Percentiles rank a stretch among this genome's conserved stretches.
These are phyloP conservation scores for Agonum fuliginosum DNA, from an alignment of 2,888 invertebrate genomes.

Conservation along the genomic window DNA sequence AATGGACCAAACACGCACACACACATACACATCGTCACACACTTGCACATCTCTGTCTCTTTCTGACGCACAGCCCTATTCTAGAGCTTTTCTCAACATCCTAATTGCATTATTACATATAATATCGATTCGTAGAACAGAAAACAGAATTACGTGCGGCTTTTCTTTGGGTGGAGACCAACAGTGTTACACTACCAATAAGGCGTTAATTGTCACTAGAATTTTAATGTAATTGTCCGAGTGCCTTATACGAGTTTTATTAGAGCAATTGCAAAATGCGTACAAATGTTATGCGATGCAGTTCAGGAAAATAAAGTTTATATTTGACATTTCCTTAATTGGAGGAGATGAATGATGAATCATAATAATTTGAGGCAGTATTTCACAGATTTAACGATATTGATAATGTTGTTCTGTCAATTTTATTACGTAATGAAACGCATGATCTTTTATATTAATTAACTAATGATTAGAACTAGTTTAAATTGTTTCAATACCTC, in stretches of 20 bases:
- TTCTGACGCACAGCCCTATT: background rate
- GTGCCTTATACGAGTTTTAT: background rate
- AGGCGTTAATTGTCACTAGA: background rate
- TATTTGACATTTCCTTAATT: background rate
- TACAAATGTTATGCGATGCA: background rate
- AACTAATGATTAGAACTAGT: too few relatives aligned
- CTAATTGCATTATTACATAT: conserved; percentile 12
- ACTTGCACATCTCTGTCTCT: too few relatives aligned
- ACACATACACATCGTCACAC: background rate
- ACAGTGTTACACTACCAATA: background rate
- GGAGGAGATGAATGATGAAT: background rate
- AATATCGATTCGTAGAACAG: conserved; percentile 9
- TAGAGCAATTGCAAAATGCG: background rate
- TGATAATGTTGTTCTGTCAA: too few relatives aligned
- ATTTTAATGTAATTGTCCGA: background rate
- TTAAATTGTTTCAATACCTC: too few relatives aligned
- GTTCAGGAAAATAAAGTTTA: background rate
- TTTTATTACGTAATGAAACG: too few relatives aligned
- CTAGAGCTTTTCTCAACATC: background rate
- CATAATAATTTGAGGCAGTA: background rate
- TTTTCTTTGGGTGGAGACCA: conserved; percentile 1
- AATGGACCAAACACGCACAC: background rate
- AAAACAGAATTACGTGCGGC: background rate
- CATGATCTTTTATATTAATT: too few relatives aligned
- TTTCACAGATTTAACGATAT: background rate